Evolutionary conservation across 2,113 vertebrate genomes (phyloP).

Genomic region (Ammodytes dubius): DNA sequence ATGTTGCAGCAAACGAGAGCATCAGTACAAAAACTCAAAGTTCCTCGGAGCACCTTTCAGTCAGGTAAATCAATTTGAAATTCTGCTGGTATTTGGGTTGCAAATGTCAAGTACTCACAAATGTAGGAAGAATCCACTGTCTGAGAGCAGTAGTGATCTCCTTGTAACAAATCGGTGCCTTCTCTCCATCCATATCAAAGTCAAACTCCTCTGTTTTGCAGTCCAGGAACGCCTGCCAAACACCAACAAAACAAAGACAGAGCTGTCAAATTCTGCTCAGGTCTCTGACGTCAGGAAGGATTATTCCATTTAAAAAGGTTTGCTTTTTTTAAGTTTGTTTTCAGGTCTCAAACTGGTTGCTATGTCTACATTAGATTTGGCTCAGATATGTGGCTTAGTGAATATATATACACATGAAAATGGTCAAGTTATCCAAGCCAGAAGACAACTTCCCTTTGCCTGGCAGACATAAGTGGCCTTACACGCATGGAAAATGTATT

Average conservation of each 20-base stretch:
- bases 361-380: not conserved
- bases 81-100: not conserved
- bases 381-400: not conserved
- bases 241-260: not conserved
- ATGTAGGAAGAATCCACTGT: slow-evolving; percentile 85
- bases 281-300: not conserved
- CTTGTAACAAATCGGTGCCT: slow-evolving; percentile 82
- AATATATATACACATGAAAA: not conserved
- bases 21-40: too few species aligned
- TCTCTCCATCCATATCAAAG: slow-evolving; percentile 86
- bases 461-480: not conserved
- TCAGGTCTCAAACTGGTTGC: not conserved
- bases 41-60: too few species aligned
- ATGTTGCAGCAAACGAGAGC: too few species aligned
- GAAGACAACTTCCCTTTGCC: not conserved
- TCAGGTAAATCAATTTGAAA: not conserved
- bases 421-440: not conserved
- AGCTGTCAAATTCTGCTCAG: not conserved
- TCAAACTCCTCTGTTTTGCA: slow-evolving; percentile 85
- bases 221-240: slow-evolving; percentile 84
- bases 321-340: not conserved
- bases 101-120: slow-evolving; percentile 86
- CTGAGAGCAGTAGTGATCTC: slow-evolving; percentile 83
- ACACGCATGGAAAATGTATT: not conserved
- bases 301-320: not conserved